Evolutionary conservation across 2,888 invertebrate species (phyloP), one percentile per base, ranked within the genome.

Genomic region (Troilus luridus): DNA sequence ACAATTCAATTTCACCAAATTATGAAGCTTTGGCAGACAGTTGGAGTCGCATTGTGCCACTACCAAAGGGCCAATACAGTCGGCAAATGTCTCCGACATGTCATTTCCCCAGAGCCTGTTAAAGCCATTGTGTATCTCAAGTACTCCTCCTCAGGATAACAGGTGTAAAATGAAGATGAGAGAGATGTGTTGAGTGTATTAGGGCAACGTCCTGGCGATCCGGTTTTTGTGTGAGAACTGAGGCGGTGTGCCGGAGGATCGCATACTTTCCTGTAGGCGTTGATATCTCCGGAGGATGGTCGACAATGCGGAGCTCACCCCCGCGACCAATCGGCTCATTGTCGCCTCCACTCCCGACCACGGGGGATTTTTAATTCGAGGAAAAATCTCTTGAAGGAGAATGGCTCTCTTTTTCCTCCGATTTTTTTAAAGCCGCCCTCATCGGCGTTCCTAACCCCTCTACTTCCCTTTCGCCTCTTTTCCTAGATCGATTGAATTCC

Each of bases 161-260:
- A 85, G 56, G 85, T 85, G 85, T 85, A 85, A 85, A 85, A 85
- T 85, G 85, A 85, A 85, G 85, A 85, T 85, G 85, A 85, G 85
- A 56, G 85, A 85, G 85, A 56, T 85, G 85, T 85, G 85, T 85
- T 85, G 85, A 85, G 85, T 85, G 85, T 85, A 85, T 85, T 85
- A 85, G 85, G 85, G 85, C 85, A 85, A 85, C 85, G 85, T 85
- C 85, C 85, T 54, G 85, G 85, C 85, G 85, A 88, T 89, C 62
- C 89, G 54, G 89, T 89, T 89, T 89, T 89, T 89, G 64, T 89
- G 89, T 89, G 89, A 89, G 89, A 89, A 89, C 89, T 89, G 64
- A 64, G 54, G 89, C 54, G 56, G 60, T 64, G 62, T 54, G 89
- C 62, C n/a, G 58, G 88, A 88, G 88, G 88, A 59, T 88, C 88